Percentiles rank a stretch among this genome's conserved stretches.
Conservation (phyloP, 1,140 invertebrate species). For the Brachionus rubens region DNA sequence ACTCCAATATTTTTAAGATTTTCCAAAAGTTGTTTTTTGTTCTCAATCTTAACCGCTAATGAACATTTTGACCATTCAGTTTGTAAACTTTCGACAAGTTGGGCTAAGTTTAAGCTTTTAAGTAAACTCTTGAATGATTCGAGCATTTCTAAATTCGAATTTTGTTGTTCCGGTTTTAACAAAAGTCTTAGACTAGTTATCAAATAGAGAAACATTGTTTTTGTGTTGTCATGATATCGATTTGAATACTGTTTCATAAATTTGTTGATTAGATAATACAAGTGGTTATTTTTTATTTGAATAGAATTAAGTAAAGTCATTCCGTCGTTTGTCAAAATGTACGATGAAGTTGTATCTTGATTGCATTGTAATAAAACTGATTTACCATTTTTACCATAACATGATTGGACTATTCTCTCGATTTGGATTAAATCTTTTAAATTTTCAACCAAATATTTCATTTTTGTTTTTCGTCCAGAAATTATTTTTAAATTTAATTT, state of each 20-base stretch:
- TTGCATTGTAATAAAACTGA: not conserved
- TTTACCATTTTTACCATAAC: slow-evolving; percentile 25
- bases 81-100: not conserved
- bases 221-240: not conserved
- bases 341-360: not conserved
- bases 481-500: not conserved
- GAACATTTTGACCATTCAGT: slow-evolving; percentile 3
- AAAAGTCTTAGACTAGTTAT: not conserved
- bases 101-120: not conserved
- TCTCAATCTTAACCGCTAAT: not conserved
- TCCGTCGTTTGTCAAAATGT: slow-evolving; percentile 7
- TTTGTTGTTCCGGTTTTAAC: not conserved
- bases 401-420: not conserved
- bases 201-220: not conserved
- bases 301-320: not conserved
- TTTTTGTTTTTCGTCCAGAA: not conserved
- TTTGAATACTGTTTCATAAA: not conserved
- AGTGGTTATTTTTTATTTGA: not conserved
- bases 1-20: not conserved
- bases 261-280: not conserved
- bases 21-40: not conserved
- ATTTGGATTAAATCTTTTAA: slow-evolving; percentile 9
- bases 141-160: not conserved
- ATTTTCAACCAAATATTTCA: not conserved
- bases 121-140: not conserved